phyloP scores from a whole-genome alignment of 2,113 vertebrate species.

The Nipponia nippon region DNA sequence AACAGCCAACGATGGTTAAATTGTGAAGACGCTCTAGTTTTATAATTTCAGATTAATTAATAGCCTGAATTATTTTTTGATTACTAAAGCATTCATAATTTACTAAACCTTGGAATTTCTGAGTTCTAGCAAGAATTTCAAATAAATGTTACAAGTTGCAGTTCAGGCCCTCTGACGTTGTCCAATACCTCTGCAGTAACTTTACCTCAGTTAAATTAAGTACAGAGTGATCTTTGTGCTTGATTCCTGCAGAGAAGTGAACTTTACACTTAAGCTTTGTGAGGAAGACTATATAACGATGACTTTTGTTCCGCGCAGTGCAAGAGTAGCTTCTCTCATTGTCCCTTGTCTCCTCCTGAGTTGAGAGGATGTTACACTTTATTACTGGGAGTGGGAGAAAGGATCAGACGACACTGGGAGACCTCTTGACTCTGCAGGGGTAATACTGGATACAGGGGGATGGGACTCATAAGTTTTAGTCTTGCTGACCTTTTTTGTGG shows the following conservation, averaged over 20 bases:
- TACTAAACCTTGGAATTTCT: neutral
- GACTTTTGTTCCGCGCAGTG: neutral
- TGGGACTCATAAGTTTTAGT: neutral
- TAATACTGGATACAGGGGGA: neutral
- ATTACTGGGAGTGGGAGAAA: neutral
- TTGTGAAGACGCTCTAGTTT: neutral
- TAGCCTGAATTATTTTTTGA: neutral
- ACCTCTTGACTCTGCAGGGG: neutral
- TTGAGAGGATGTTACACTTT: neutral
- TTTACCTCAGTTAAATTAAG: neutral
- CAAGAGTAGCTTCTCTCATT: neutral
- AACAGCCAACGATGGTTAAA: neutral
- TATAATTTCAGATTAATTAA: neutral
- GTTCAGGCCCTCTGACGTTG: neutral
- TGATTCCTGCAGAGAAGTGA: neutral
- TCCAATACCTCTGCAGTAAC: neutral
- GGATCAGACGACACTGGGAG: neutral
- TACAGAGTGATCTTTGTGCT: neutral
- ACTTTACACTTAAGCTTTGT: neutral
- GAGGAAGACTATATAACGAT: rapidly evolving
- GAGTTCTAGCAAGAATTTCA: neutral
- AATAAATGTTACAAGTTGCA: neutral
- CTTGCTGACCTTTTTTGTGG: neutral
- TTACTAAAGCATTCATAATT: neutral
- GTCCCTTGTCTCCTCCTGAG: neutral